A percentile compares a stretch with the other conserved stretches of the same genome.
These are phyloP conservation scores for Psilopogon haemacephalus DNA, from an alignment of 2,113 vertebrate genomes.

Conservation along the genomic window DNA sequence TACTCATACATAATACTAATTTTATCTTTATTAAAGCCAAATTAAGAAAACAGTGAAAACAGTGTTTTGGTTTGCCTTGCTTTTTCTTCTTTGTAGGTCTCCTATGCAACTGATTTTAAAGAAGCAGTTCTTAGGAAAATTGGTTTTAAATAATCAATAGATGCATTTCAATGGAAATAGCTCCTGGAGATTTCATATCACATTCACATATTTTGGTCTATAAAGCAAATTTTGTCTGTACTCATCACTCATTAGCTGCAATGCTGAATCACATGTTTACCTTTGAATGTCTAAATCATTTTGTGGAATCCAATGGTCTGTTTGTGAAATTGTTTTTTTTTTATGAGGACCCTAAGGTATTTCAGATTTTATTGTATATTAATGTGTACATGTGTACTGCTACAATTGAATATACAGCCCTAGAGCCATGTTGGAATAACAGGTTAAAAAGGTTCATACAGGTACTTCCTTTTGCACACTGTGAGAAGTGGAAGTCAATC, in stretches of 20 bases:
- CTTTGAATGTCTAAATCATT: background rate
- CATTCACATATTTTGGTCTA: background rate
- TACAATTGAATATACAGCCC: background rate
- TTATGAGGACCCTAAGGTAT: fast-evolving
- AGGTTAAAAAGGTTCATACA: background rate
- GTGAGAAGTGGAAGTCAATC: background rate
- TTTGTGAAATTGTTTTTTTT: background rate
- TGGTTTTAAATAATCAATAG: background rate
- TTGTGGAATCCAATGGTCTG: background rate
- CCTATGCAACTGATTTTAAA: background rate
- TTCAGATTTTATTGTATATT: background rate
- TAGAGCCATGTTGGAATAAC: background rate
- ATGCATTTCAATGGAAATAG: background rate
- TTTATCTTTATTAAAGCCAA: background rate
- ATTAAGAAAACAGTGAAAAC: background rate
- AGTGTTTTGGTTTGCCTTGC: background rate
- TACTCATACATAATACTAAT: slow-evolving; percentile 28
- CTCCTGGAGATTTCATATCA: background rate
- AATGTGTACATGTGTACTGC: fast-evolving
- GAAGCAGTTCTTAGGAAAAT: background rate
- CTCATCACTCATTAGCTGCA: background rate
- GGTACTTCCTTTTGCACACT: background rate
- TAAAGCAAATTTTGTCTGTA: background rate
- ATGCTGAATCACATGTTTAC: background rate
- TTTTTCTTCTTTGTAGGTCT: background rate